phyloP scores from a whole-genome alignment of 2,113 vertebrate genomes.

The Dromiciops gliroides region DNA sequence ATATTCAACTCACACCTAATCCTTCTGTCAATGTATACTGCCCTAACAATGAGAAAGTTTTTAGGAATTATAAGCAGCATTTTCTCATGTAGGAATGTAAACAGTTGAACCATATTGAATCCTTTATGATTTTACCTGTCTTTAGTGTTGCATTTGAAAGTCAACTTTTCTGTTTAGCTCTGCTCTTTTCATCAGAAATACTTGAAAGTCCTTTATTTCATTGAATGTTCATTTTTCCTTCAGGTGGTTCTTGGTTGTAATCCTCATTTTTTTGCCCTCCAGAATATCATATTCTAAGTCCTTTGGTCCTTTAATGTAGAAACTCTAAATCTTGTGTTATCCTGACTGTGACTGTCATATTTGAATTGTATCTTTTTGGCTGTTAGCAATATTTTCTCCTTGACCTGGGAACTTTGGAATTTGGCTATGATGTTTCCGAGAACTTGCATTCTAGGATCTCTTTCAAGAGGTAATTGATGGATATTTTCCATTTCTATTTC shows the following conservation, averaged over 20 bases:
- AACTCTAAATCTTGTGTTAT: background rate
- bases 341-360: background rate
- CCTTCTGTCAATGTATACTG: too few species aligned
- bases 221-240: background rate
- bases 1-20: too few species aligned
- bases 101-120: background rate
- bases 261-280: background rate
- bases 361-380: background rate
- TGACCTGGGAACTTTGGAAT: background rate
- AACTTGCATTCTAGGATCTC: background rate
- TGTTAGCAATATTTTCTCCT: background rate
- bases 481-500: background rate
- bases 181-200: background rate
- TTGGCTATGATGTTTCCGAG: background rate
- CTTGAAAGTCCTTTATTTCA: background rate
- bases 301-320: background rate
- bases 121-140: background rate
- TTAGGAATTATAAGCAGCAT: too few species aligned
- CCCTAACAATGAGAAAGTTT: too few species aligned
- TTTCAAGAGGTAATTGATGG: background rate
- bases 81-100: background rate
- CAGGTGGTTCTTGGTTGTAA: background rate
- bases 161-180: background rate
- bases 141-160: too few species aligned
- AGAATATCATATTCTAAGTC: background rate